Base-by-base conservation (phyloP, 35 echinoderm and acorn worm species). In the Stichopus chloronotus region DNA sequence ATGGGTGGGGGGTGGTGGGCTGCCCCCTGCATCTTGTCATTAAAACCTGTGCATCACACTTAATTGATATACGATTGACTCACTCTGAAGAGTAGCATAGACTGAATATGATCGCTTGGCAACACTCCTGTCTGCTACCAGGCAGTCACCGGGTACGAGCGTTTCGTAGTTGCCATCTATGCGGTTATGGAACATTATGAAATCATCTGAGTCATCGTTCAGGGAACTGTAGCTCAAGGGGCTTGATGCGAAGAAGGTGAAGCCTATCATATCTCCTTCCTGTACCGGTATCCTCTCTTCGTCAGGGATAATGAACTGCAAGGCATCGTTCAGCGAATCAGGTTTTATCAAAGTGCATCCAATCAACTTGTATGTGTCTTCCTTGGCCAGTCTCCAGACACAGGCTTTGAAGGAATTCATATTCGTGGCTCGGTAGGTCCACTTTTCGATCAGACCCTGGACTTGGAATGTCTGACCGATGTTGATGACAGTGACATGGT, bases 341-440 rank as follows among this genome's bases (percentile, higher is more conserved):
- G 90, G 71, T 79, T 79, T 17, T n/a, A 91, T 77, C 12, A 78
- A 12, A 55, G 22, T 91, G 56, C 90, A 91, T 53, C 90, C 90
- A 19, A 91, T 79, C 13, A 91, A n/a, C 16, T 91, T 91, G 63
- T 22, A 91, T 0, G 56, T 91, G 53, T 59, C 90, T 12, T 91
- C 90, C 55, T 79, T 59, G 72, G 57, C n/a, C 20, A 59, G 9
- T 59, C 76, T 58, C 90, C 90, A 91, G 16, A 25, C 76, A 24
- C 90, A 91, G 5, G 72, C 90, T 8, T 14, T 17, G 56, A 91
- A 91, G 8, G 90, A 53, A 59, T 72, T 71, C 3, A 9, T 3
- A 43, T 25, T 91, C 17, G 55, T 43, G 12, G 90, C 90, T 30
- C 55, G 54, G 76, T 78, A 91, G 72, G 71, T 91, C 69, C 54